Evolutionary conservation across 1,140 invertebrate genomes (phyloP).

Genomic region (Drosophila triauraria): DNA sequence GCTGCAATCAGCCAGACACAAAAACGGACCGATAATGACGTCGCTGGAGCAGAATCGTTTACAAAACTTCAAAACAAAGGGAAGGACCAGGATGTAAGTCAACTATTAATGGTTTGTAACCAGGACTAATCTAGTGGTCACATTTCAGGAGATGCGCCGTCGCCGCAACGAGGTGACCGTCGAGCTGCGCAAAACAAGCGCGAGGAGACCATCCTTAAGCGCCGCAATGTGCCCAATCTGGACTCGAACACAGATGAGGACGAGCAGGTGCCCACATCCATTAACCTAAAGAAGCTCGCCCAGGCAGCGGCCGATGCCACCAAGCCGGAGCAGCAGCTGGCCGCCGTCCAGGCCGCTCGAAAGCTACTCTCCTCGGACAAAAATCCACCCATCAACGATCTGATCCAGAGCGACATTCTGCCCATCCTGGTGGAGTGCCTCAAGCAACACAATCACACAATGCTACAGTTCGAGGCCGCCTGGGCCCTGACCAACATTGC

Average conservation of each 20-base stretch:
- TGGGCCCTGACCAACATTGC: constrained; percentile 99
- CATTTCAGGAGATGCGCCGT: constrained; percentile 95
- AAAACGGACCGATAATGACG: constrained; percentile 64
- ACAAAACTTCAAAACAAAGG: constrained; percentile 98
- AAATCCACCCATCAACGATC: constrained; percentile 99
- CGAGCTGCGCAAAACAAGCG: constrained; percentile 98
- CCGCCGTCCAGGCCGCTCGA: constrained; percentile 94
- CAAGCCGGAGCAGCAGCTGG: constrained; percentile 90
- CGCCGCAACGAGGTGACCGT: constrained; percentile 97
- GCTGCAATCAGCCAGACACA: constrained; percentile 27
- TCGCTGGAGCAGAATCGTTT: constrained; percentile 87
- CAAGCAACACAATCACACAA: constrained; percentile 93
- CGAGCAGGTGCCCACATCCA: constrained; percentile 86
- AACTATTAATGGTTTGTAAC: background rate
- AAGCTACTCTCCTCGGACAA: constrained; percentile 98
- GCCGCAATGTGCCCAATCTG: constrained; percentile 95
- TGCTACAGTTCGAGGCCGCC: constrained; percentile 98
- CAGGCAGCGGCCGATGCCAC: constrained; percentile 89
- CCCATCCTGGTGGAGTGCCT: constrained; percentile 97
- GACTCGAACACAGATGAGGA: constrained; percentile 94
- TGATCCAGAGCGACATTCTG: constrained; percentile 97
- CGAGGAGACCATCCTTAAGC: constrained; percentile 97
- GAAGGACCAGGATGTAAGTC: constrained; percentile 96
- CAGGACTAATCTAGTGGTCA: background rate
- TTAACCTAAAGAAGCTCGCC: constrained; percentile 88